Conservation (phyloP, 1,140 invertebrate species). For the Tachypleus tridentatus region DNA sequence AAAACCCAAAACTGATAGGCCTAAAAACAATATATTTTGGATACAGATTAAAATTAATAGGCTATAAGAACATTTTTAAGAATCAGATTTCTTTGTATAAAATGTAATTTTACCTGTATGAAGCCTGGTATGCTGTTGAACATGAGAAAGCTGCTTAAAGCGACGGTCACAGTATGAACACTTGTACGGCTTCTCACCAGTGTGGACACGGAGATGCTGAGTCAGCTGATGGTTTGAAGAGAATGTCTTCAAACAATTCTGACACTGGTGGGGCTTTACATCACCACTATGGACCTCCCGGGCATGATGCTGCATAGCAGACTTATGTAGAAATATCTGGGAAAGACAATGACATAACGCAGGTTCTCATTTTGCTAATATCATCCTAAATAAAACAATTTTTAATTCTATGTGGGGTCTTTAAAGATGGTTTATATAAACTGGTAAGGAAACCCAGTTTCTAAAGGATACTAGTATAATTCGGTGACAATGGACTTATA, state of each 20-base stretch:
- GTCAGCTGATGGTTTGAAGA: slow-evolving; percentile 92
- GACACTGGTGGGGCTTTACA: slow-evolving; percentile 81
- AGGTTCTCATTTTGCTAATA: no score
- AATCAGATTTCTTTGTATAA: no score
- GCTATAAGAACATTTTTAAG: no score
- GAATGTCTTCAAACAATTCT: slow-evolving; percentile 94
- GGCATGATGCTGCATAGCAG: slow-evolving; percentile 85
- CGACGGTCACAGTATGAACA: slow-evolving; percentile 87
- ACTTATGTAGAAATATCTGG: slow-evolving; percentile 95
- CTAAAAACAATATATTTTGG: no score
- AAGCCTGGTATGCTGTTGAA: slow-evolving; percentile 84
- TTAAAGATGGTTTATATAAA: no score
- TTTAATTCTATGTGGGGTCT: no score
- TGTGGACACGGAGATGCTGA: slow-evolving; percentile 87
- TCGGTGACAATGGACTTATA: no score
- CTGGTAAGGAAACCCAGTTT: no score
- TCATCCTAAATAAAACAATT: no score
- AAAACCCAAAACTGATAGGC: no score
- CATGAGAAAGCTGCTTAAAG: slow-evolving; percentile 89
- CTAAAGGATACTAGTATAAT: no score
- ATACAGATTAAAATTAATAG: no score
- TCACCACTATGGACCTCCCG: slow-evolving; percentile 48
- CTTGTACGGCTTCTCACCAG: slow-evolving; percentile 89
- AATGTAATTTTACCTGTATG: slow-evolving; percentile 64
- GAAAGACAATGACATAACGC: slow-evolving; percentile 29